These are phyloP conservation scores for Artibeus lituratus DNA, from an alignment of 2,797 vertebrate species.

Conservation along the genomic window DNA sequence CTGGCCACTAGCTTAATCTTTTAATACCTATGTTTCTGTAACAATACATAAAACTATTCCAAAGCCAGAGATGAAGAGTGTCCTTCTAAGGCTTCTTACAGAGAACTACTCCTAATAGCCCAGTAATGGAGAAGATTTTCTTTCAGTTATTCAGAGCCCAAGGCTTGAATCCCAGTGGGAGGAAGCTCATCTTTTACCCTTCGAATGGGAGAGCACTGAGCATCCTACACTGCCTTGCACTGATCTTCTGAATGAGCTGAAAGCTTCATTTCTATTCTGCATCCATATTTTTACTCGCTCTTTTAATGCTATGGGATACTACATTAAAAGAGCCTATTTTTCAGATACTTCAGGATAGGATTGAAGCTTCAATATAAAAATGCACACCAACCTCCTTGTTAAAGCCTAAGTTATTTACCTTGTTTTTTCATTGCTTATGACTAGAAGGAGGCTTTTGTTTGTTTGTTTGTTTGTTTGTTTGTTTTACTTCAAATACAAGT, in stretches of 20 bases:
- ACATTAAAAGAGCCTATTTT: background rate
- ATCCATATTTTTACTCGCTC: background rate
- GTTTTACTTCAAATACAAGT: background rate
- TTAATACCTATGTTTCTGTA: constrained; percentile 21
- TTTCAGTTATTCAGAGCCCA: background rate
- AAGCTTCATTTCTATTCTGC: background rate
- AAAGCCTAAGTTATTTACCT: background rate
- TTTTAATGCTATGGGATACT: background rate
- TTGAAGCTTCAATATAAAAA: background rate
- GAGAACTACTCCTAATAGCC: background rate
- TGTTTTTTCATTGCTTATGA: background rate
- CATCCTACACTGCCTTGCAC: background rate
- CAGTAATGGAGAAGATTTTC: background rate
- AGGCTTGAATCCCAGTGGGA: background rate
- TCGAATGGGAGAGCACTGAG: background rate
- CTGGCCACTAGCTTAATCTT: background rate
- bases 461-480: background rate
- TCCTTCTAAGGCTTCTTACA: background rate
- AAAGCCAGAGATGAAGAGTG: background rate
- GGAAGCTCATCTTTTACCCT: background rate
- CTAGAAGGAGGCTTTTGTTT: background rate
- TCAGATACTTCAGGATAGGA: background rate
- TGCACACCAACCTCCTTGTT: background rate
- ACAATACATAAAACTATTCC: background rate
- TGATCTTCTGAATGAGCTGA: constrained; percentile 45